phyloP scores from a whole-genome alignment of 1,140 invertebrate species.

The Magallana angulata region DNA sequence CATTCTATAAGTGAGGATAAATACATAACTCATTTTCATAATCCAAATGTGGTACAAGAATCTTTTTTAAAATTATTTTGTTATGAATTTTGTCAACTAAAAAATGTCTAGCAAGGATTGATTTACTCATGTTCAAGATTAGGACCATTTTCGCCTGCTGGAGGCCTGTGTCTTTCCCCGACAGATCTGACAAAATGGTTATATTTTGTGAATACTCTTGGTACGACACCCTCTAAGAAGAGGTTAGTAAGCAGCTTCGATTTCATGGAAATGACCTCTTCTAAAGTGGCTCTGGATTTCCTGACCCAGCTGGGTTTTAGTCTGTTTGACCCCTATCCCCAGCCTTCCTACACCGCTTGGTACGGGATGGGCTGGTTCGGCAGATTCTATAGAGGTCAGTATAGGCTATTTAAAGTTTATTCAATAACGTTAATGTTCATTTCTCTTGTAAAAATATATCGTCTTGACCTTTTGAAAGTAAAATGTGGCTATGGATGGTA shows the following conservation, averaged over 20 bases:
- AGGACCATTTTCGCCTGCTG: not conserved
- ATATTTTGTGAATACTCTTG: not conserved
- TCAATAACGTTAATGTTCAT: no score
- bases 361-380: slow-evolving; percentile 4
- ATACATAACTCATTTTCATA: no score
- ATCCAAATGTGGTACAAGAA: no score
- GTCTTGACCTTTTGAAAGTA: no score
- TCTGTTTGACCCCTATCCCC: not conserved
- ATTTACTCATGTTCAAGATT: not conserved
- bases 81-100: no score
- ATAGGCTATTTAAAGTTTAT: not conserved
- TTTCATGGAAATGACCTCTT: not conserved
- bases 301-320: not conserved
- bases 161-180: not conserved
- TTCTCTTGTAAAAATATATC: no score
- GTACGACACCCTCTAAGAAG: not conserved
- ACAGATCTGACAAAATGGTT: not conserved
- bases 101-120: no score
- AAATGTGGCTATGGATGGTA: no score
- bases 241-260: not conserved
- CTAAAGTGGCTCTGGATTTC: not conserved
- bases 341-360: not conserved
- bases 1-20: no score
- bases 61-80: no score
- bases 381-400: not conserved